A percentile compares a stretch with the other conserved stretches of the same genome.
phyloP scores from a whole-genome alignment of 2,888 invertebrate species.

The Ennomos quercinarius region DNA sequence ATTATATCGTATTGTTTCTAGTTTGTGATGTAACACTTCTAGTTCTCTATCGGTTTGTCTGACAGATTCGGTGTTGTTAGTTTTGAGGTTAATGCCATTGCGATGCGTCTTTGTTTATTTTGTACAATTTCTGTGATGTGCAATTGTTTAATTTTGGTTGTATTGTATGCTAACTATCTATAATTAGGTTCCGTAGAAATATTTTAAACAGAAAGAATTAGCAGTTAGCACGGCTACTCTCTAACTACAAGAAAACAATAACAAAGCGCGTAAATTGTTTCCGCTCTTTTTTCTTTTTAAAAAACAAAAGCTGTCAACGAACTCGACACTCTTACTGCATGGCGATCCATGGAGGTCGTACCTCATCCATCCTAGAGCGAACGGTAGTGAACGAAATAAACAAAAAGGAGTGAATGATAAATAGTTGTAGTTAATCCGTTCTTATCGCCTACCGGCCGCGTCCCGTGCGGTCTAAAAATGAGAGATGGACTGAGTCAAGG shows the following conservation, averaged over 20 bases:
- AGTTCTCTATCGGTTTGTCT: conserved; percentile 45
- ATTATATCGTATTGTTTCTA: conserved; percentile 68
- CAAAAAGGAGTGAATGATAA: conserved; percentile 80
- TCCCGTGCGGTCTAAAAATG: conserved; percentile 84
- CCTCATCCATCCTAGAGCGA: conserved; percentile 59
- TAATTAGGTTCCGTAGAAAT: too few relatives aligned
- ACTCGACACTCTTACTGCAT: conserved; percentile 42
- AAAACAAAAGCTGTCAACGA: conserved; percentile 45
- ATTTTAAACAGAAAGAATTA: too few relatives aligned
- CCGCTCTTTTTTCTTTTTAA: conserved; percentile 17
- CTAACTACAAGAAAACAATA: conserved; percentile 1
- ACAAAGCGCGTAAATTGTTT: conserved; percentile 8
- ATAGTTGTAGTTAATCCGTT: conserved; percentile 82
- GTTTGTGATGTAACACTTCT: conserved; percentile 57
- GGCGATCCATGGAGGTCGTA: conserved; percentile 60
- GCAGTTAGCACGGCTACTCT: not conserved
- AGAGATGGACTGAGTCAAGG: conserved; percentile 71
- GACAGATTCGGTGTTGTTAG: conserved; percentile 44
- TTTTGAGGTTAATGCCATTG: conserved; percentile 31
- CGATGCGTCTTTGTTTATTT: conserved; percentile 11
- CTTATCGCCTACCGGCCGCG: conserved; percentile 74
- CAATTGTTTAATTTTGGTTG: not conserved
- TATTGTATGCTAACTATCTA: too few relatives aligned
- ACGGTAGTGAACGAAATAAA: conserved; percentile 69
- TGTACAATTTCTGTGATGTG: not conserved